Conservation (phyloP, 2,113 vertebrate genomes). For the Monarcha castaneiventris region DNA sequence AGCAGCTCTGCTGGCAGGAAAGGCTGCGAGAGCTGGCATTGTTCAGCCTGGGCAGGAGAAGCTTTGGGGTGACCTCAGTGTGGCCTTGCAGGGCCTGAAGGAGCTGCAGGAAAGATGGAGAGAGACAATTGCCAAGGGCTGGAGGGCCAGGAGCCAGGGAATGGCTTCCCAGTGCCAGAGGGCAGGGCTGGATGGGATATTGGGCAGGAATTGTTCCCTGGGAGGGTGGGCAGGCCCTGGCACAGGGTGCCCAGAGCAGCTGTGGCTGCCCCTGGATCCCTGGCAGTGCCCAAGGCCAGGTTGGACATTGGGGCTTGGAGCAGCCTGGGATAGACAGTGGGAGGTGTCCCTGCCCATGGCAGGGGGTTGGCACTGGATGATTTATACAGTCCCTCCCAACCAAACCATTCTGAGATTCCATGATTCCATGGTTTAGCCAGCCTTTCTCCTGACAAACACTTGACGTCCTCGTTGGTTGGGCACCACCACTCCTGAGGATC, state of each 20-base stretch:
- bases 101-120: background rate
- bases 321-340: background rate
- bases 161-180: background rate
- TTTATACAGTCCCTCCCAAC: rapidly evolving
- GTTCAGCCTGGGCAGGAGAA: no score
- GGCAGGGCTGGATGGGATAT: background rate
- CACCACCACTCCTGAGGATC: background rate
- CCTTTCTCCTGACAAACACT: background rate
- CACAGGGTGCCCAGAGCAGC: background rate
- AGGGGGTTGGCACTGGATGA: rapidly evolving
- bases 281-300: background rate
- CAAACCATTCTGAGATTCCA: background rate
- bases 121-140: background rate
- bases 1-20: no score
- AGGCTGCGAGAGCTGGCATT: no score
- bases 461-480: background rate
- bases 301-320: background rate
- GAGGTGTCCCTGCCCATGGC: background rate
- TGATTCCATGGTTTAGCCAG: background rate
- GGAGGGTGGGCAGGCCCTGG: background rate
- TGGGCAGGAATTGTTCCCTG: background rate
- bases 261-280: background rate
- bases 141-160: rapidly evolving
- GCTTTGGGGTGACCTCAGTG: no score
- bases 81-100: background rate